Evolutionary conservation across 2,797 vertebrate species (phyloP).

Genomic region (Lagodon rhomboides): DNA sequence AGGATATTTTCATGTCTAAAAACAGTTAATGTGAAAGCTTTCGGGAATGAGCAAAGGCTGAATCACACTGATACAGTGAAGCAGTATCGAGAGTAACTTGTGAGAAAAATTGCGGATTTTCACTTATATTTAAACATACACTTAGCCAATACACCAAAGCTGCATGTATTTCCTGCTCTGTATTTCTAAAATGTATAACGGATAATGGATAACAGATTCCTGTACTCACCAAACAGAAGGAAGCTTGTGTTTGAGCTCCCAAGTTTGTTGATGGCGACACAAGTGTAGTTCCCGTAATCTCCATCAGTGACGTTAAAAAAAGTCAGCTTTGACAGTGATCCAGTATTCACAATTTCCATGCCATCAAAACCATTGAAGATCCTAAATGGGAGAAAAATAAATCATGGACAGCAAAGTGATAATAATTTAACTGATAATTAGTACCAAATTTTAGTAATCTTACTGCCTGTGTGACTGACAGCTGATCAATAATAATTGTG

Average conservation of each 20-base stretch:
- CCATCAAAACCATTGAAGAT: conserved; percentile 89
- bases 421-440: background rate
- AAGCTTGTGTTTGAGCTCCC: conserved; percentile 94
- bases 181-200: background rate
- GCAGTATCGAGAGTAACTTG: background rate
- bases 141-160: background rate
- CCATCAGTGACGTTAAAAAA: conserved; percentile 96
- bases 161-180: background rate
- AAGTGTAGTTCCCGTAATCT: conserved; percentile 98
- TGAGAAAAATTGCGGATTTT: background rate
- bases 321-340: conserved; percentile 91
- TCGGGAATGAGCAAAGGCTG: background rate
- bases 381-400: conserved; percentile 57
- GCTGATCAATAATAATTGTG: conserved; percentile 14
- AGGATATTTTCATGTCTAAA: background rate
- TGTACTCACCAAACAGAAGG: conserved; percentile 93
- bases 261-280: conserved; percentile 94
- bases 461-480: conserved; percentile 3
- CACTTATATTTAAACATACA: background rate
- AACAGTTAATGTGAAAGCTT: background rate
- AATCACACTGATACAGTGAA: background rate
- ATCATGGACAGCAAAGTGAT: background rate
- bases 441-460: background rate
- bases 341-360: conserved; percentile 89
- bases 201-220: too few relatives aligned